Evolutionary conservation across 2,888 invertebrate genomes (phyloP).

Genomic region (Erannis defoliaria): DNA sequence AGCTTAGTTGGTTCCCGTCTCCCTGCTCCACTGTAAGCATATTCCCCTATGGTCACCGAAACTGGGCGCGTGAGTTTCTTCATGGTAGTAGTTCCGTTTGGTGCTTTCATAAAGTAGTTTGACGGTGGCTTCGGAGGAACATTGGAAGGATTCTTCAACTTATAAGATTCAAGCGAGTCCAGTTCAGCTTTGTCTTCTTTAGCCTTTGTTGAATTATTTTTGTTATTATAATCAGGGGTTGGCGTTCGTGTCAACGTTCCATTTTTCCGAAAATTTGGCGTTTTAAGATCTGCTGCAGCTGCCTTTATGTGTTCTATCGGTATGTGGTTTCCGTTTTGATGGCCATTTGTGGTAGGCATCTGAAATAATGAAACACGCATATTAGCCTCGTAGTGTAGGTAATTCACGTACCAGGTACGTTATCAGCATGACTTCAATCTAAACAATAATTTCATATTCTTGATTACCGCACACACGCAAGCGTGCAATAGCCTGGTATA

Average conservation of each 20-base stretch:
- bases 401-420: conserved; percentile 7
- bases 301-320: conserved; percentile 37
- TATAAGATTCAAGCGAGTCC: conserved; percentile 92
- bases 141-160: conserved; percentile 88
- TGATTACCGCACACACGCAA: conserved; percentile 33
- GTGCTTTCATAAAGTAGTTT: conserved; percentile 88
- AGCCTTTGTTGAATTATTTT: conserved; percentile 54
- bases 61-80: conserved; percentile 87
- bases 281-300: conserved; percentile 54
- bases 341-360: conserved; percentile 74
- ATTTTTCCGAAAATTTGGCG: conserved; percentile 68
- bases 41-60: conserved; percentile 91
- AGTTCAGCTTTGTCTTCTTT: conserved; percentile 89
- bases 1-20: conserved; percentile 89
- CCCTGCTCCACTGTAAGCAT: conserved; percentile 85
- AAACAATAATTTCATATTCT: conserved; percentile 29
- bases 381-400: conserved; percentile 2
- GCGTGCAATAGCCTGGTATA: conserved; percentile 19
- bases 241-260: conserved; percentile 71
- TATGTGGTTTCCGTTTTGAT: conserved; percentile 67
- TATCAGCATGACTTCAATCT: conserved; percentile 18
- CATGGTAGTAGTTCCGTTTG: conserved; percentile 85
- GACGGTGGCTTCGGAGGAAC: conserved; percentile 89
- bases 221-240: conserved; percentile 77
- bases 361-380: conserved; percentile 51